These are phyloP conservation scores for Fistularia tabacaria DNA, from an alignment of 2,797 vertebrate species.

Conservation along the genomic window DNA sequence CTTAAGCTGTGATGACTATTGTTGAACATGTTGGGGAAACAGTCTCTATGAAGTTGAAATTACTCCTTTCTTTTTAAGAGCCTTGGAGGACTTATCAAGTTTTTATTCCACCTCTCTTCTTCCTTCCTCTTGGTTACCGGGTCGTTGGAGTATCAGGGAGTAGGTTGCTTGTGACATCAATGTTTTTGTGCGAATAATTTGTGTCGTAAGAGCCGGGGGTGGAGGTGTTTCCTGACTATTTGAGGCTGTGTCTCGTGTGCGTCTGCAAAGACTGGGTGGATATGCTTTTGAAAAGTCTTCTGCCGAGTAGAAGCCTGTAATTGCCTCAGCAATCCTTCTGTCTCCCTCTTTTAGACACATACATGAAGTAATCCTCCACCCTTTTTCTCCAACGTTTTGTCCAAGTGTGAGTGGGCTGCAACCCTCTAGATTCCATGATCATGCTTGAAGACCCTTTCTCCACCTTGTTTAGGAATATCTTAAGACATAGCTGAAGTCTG, in stretches of 20 bases:
- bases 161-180: slow-evolving; percentile 26
- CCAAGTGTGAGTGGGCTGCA: slow-evolving; percentile 39
- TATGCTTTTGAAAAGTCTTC: slow-evolving; percentile 69
- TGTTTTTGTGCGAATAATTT: slow-evolving; percentile 26
- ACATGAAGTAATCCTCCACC: slow-evolving; percentile 38
- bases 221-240: slow-evolving; percentile 44
- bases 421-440: slow-evolving; percentile 51
- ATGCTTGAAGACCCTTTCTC: slow-evolving; percentile 39
- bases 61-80: background rate
- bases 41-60: background rate
- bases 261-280: slow-evolving; percentile 70
- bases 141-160: slow-evolving; percentile 9
- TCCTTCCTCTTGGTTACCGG: slow-evolving; percentile 24
- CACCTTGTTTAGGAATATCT: slow-evolving; percentile 51
- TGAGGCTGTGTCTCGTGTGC: slow-evolving; percentile 47
- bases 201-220: slow-evolving; percentile 29
- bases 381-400: slow-evolving; percentile 30
- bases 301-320: slow-evolving; percentile 76
- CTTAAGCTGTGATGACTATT: slow-evolving; percentile 11
- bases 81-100: too few species aligned
- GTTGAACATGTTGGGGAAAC: slow-evolving; percentile 23
- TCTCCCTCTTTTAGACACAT: slow-evolving; percentile 52
- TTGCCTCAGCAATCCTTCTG: slow-evolving; percentile 64
- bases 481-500: slow-evolving; percentile 40
- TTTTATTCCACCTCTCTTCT: slow-evolving; percentile 16